Base-by-base conservation (phyloP, 2,113 vertebrate genomes). In the Hippolais icterina region DNA sequence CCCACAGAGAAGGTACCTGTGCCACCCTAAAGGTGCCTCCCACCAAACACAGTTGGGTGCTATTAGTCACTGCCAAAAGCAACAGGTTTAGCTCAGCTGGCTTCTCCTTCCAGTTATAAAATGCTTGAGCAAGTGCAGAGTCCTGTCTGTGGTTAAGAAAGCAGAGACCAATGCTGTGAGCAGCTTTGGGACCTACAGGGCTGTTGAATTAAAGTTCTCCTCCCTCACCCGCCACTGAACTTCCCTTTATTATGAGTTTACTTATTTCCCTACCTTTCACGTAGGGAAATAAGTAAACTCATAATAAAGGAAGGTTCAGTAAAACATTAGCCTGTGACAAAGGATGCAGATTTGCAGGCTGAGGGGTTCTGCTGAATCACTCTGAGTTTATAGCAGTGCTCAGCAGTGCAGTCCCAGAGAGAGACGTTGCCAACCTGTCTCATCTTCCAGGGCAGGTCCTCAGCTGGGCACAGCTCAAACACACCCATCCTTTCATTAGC, bases 341-440 rank as follows among this genome's bases (percentile, higher is more conserved):
- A 76, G 60, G 27, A 94, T 35, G 57, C 37, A 68, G 76, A 42
- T 71, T 17, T 61, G 63, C 82, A 89, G 82, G 75, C 87, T 33
- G 78, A 66, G 54, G 41, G 68, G 50, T 90, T 88, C 78, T 96
- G 92, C 85, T 96, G 94, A 93, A 90, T 92, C 94, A 93, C 71
- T 23, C 69, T 8, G 11, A 11, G 31, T 23, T 69, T 11, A 53
- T 0, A 74, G 68, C 83, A 60, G 39, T 1, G 22, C 81, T 72
- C 70, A 53, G 94, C 63, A 63, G 63, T 8, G 74, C 81, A 42
- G 65, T 16, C 66, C 77, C 5, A 2, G 18, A 53, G 46, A 2
- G 1, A 78, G 47, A 64, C 4, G 4, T 7, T 2, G 2, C 49
- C 91, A 87, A 5, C 65, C n/a, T 8, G 4, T 10, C 63, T 50